Evolutionary conservation across 2,888 invertebrate species (phyloP).

Genomic region (Caenorhabditis sp.): DNA sequence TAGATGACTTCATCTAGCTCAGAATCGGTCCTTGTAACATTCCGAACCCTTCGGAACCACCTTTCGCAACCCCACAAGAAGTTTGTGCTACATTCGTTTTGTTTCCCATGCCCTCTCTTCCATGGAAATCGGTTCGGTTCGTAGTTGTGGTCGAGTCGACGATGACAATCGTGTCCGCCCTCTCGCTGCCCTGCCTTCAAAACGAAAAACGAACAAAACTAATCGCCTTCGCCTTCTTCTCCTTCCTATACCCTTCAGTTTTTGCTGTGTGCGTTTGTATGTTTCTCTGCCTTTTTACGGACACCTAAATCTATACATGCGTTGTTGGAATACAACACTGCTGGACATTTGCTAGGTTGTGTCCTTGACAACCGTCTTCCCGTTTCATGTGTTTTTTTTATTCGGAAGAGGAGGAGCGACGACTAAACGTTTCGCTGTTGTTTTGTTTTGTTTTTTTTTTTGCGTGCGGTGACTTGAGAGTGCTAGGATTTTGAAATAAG

Average conservation of each 20-base stretch:
- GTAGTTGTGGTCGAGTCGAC: slow-evolving; percentile 1
- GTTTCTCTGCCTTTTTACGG: slow-evolving; percentile 27
- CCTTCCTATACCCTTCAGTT: neutral
- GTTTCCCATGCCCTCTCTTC: neutral
- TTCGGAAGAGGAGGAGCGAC: no score
- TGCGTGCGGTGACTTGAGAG: neutral
- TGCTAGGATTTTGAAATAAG: neutral
- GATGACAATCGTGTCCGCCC: neutral
- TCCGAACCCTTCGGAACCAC: neutral
- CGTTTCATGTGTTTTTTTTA: slow-evolving; percentile 2
- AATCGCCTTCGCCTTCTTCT: slow-evolving; percentile 44
- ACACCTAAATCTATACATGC: slow-evolving; percentile 9
- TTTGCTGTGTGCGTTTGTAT: neutral
- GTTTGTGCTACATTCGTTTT: neutral
- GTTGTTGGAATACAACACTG: no score
- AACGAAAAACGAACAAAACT: slow-evolving; percentile 50
- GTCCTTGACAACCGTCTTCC: slow-evolving; percentile 35
- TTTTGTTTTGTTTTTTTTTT: slow-evolving; percentile 7
- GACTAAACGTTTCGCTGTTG: neutral
- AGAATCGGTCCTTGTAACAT: no score
- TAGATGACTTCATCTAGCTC: no score
- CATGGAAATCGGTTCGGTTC: slow-evolving; percentile 24
- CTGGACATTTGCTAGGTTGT: neutral
- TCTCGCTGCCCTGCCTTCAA: neutral
- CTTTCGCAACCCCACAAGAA: neutral